Base-by-base conservation (phyloP, 2,113 vertebrate genomes). In the Thunnus thynnus region DNA sequence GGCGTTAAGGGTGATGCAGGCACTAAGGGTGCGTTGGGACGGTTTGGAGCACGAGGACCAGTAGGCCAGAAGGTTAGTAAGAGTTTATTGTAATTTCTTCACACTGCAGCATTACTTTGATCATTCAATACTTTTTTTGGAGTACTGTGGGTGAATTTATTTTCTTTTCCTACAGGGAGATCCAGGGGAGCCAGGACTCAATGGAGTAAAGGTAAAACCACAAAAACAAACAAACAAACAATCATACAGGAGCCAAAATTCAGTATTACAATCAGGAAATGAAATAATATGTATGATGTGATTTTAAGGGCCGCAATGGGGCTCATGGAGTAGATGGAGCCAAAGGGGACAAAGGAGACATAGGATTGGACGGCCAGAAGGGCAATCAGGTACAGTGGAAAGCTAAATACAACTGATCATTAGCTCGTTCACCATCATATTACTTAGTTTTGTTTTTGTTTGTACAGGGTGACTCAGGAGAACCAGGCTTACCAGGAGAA, bases 1-100 rank as follows among this genome's bases (percentile, higher is more conserved):
- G 97, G 97, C 27, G n/a, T 95, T 22, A 97, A 97, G 80, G 97
- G 97, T 9, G 96, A 97, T 36, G 93, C 94, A 13, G 97, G 97
- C 1, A 88, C 91, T 1, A 98, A 98, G 84, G 97, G 97, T 72
- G 88, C 84, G 11, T 87, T 97, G 87, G 97, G 97, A 1, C 89
- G 95, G 10, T 98, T 98, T 2, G 97, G 97, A 79, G 89, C 93
- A 41, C 93, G 97, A 85, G 97, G 97, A 55, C 96, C 95, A 0
- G 96, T 94, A 2, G 97, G 97, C 14, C 97, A 97, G 86, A 98
- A 98, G 95, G 97, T 96, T 41, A 82, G 76, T 22, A 22, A 48
- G 0, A 46, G 2, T 48, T 50, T 3, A 27, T 16, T 46, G 32
- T 6, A 32, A 60, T 57, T 18, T 64, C 0, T 51, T 36, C 0